Evolutionary conservation across 2,113 vertebrate species (phyloP).

Genomic region (Proterorhinus semilunaris): DNA sequence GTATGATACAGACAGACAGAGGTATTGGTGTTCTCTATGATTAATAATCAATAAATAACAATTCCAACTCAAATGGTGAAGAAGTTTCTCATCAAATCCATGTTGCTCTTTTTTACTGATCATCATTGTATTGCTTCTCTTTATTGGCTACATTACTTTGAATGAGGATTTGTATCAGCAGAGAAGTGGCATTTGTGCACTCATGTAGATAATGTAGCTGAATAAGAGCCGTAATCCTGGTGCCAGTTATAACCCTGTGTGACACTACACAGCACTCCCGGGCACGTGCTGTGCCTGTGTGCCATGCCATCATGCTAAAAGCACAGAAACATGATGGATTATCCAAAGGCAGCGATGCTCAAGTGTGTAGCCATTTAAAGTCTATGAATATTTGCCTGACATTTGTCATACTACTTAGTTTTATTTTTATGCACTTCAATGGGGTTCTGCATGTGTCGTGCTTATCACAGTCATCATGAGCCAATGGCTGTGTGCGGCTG

Average conservation of each 20-base stretch:
- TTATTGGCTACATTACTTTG: not conserved
- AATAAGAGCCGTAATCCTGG: constrained; percentile 8
- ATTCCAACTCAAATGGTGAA: no score
- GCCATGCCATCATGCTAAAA: not conserved
- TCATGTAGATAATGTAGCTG: not conserved
- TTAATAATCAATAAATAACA: no score
- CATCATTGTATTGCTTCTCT: not conserved
- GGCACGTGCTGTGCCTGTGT: constrained; percentile 15
- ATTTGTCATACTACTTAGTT: not conserved
- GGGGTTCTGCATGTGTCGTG: not conserved
- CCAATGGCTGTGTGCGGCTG: not conserved
- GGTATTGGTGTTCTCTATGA: no score
- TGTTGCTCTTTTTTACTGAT: no score
- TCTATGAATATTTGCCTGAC: not conserved
- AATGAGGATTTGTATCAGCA: not conserved
- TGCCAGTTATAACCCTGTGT: constrained; percentile 30
- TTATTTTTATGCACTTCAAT: not conserved
- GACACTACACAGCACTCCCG: constrained; percentile 3
- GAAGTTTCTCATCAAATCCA: no score
- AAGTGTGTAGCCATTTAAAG: not conserved
- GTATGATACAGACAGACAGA: no score
- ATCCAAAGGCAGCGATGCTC: not conserved
- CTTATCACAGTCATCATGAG: constrained; percentile 15
- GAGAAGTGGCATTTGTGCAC: not conserved
- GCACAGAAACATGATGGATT: not conserved